These are phyloP conservation scores for Cydia strobilella DNA, from an alignment of 1,140 invertebrate genomes.

Conservation along the genomic window DNA sequence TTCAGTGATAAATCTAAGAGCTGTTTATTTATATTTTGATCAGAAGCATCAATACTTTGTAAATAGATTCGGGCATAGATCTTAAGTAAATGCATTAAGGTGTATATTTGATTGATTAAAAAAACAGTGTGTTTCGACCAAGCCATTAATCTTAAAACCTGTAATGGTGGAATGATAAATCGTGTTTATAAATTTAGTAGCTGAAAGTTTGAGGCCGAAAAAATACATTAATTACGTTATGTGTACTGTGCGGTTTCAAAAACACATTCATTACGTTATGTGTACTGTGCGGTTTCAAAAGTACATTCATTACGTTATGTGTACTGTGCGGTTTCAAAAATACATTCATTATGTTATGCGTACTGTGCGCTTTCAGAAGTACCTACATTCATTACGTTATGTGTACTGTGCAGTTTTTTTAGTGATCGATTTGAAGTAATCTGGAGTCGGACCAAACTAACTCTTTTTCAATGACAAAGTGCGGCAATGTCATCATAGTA, in stretches of 20 bases:
- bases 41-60: not conserved
- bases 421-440: too few species aligned
- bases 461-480: too few species aligned
- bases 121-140: not conserved
- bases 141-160: not conserved
- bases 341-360: too few species aligned
- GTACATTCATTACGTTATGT: too few species aligned
- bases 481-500: too few species aligned
- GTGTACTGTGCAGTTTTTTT: too few species aligned
- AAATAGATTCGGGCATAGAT: not conserved
- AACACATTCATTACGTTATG: too few species aligned
- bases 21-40: conserved; percentile 24
- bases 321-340: not conserved
- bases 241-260: not conserved
- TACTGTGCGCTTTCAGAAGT: too few species aligned
- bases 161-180: not conserved
- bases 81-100: not conserved
- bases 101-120: not conserved
- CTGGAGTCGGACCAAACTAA: too few species aligned
- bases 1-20: conserved; percentile 7
- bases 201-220: not conserved
- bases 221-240: too few species aligned
- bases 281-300: not conserved
- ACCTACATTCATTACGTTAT: too few species aligned
- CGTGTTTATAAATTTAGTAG: not conserved